Evolutionary conservation across 2,113 vertebrate genomes (phyloP), one percentile per base, ranked within the genome.

Genomic region (Tautogolabrus adspersus): DNA sequence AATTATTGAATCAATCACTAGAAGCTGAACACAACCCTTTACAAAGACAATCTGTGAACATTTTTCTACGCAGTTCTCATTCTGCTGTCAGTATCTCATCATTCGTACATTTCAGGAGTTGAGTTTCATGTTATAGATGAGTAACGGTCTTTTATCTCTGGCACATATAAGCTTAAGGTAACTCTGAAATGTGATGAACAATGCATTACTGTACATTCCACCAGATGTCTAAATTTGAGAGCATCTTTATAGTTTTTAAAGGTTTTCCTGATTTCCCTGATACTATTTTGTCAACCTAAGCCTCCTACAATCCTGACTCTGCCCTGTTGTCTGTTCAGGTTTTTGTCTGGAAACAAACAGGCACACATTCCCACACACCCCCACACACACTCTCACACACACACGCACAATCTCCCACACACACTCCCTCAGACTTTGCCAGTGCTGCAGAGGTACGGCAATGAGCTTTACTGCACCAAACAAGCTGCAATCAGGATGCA

Each of bases 361-460:
- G 11, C 40, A 42, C 40, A 42, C 40, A 42, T 11, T 10, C 9
- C 40, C 8, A 69, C 22, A 46, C 54, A 46, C 65, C 22, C 56
- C 57, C 22, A 46, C 54, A 46, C 65, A 55, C 56, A 15, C 67
- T 30, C 15, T 60, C 38, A 51, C 54, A 47, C 66, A 59, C 42
- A 10, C 10, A 44, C 42, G 10, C 44, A 12, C 44, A 46, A 2
- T 1, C 44, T 10, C 40, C 40, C 38, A 26, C 66, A 46, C 66
- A 60, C 37, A 59, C 56, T 40, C 38, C 6, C 38, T 59, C 63
- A 40, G 30, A 6, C 1, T n/a, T 60, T 72, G 75, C 66, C 65
- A 86, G n/a, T 67, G 55, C 80, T 79, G 86, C 77, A 85, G 73
- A 54, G 74, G 0, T 23, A 69, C 72, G 66, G 52, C 40, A 61